Evolutionary conservation across 2,888 invertebrate species (phyloP), one percentile per base, ranked within the genome.

Genomic region (Scelioninae gen. 1): DNA sequence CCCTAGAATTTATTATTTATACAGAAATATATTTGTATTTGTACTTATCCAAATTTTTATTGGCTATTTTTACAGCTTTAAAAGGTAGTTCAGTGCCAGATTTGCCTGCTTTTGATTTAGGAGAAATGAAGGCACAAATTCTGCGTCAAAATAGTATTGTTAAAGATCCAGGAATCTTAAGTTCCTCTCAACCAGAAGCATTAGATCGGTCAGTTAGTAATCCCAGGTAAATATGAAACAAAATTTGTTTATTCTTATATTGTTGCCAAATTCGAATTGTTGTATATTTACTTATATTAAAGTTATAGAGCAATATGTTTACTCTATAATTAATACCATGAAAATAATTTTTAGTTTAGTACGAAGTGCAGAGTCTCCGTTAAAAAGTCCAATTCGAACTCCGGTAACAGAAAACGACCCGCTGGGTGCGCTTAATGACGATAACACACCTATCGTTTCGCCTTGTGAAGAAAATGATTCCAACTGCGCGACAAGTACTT

Each of bases 381-480:
- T 92, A 13, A 92, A 92, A 84, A 92, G 92, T 87, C 92, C 92
- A 13, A 86, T 90, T 15, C 94, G 97, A 74, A 97, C 97, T 2
- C 96, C 97, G 0, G 97, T 98, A 0, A 96, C 98, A 0, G 95
- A 97, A 89, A 97, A 98, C 92, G 98, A 98, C 93, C 98, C 98
- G 0, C 93, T 98, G 23, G 98, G 98, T 6, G 97, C 98, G 5
- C 93, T 98, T 89, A 91, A 91, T 65, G 93, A 93, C 55, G 92
- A 92, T 68, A 78, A 78, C 32, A 92, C 92, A 15, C 92, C 92
- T 1, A 88, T 92, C 58, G 91, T 92, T 23, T 92, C 92, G 11
- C 92, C 92, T 31, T 92, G 91, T 38, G 92, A 92, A 55, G 92
- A 92, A 77, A 92, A 92, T 66, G 92, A 92, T 76, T 92, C 92